Evolutionary conservation across 1,140 invertebrate species (phyloP), one percentile per base, ranked within the genome.

Genomic region (Sarcophaga bullata): DNA sequence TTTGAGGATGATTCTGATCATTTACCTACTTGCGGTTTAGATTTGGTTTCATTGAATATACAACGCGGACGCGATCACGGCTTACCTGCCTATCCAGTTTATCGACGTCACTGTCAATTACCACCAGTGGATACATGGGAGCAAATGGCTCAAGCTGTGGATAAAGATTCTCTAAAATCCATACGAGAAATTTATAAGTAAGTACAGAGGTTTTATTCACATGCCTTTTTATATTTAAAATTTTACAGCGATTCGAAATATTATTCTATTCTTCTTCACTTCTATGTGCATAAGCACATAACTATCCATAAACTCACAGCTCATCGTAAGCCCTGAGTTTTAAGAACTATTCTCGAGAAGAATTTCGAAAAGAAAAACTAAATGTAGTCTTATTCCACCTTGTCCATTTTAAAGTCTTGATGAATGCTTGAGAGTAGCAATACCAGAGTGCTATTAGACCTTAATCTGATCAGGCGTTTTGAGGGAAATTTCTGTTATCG

Each of bases 21-120:
- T 10, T 0, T 85, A 13, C 88, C 88, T 0, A 80, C 92, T 1
- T 95, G 94, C 85, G 96, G 96, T 0, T 89, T 97, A 4, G 96
- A 98, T 91, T 90, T 97, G 84, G 95, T 97, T 0, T 95, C 96
- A 0, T 91, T 97, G 76, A 97, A 97, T 88, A 95, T 97, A 83
- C 95, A 97, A 87, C 92, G 96, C 72, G 97, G 96, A 0, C 90
- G 97, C 46, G 97, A 98, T 91, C 96, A 98, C 89, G 97, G 97
- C 0, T 91, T 98, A 19, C 94, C 96, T 0, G 90, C 94, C 0
- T 98, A 98, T 90, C 92, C 93, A 0, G 91, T 91, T 10, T 97
- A 94, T 93, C 91, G 96, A 37, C 91, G 94, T 84, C 92, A 94
- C 86, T 98, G 96, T 85, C 94, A 94, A 0, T 90, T 97, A 62